phyloP scores from a whole-genome alignment of 2,113 vertebrate genomes.

The Scomber colias region DNA sequence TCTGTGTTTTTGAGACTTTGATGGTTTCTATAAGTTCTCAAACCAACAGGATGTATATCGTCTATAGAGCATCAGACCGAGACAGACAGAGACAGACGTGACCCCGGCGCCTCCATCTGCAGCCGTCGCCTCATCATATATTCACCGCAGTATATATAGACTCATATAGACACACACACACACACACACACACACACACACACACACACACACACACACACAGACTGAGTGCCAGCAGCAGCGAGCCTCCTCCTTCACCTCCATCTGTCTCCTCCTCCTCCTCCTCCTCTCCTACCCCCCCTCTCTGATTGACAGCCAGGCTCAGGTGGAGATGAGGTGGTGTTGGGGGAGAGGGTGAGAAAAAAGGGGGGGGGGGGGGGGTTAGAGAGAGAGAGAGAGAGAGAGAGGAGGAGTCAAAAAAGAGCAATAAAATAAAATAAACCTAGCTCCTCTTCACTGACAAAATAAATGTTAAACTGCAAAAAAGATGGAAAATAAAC shows the following conservation, averaged over 20 bases:
- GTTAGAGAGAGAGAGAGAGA: not conserved
- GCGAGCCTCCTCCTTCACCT: slow-evolving; percentile 73
- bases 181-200: slow-evolving; percentile 27
- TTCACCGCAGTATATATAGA: slow-evolving; percentile 61
- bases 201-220: slow-evolving; percentile 24
- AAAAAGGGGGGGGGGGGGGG: not conserved
- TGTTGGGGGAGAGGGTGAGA: not conserved
- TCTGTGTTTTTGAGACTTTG: not conserved
- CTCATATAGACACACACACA: slow-evolving; percentile 53
- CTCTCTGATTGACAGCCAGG: slow-evolving; percentile 62
- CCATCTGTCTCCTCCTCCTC: slow-evolving; percentile 75
- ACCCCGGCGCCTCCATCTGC: slow-evolving; percentile 71
- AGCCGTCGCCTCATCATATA: slow-evolving; percentile 58
- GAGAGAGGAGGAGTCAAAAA: slow-evolving; percentile 27
- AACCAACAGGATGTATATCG: not conserved
- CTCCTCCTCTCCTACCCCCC: slow-evolving; percentile 10
- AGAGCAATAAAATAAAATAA: slow-evolving; percentile 22
- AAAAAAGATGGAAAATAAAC: not conserved
- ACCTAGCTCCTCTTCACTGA: slow-evolving; percentile 14
- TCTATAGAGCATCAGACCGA: not conserved
- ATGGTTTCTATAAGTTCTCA: not conserved
- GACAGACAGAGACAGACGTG: slow-evolving; percentile 38
- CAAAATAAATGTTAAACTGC: not conserved
- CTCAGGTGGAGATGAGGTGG: slow-evolving; percentile 62
- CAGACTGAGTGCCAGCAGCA: slow-evolving; percentile 66